These are phyloP conservation scores for Haliclystus octoradiatus DNA, from an alignment of 30 jellyfish, hydroid and myxozoan species.

Conservation along the genomic window DNA sequence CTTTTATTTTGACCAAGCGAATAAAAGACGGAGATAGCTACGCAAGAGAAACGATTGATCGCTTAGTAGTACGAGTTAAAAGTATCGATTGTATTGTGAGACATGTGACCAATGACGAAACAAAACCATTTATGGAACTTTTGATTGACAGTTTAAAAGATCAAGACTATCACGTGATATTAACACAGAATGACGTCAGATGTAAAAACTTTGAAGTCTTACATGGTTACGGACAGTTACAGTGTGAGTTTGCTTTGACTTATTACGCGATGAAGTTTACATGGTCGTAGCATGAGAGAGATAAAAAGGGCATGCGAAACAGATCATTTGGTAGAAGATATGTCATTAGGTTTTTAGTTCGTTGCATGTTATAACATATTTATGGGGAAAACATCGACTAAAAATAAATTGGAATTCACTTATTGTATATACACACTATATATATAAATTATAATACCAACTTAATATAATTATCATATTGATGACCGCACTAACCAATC, in stretches of 20 bases:
- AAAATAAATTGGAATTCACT: too few species aligned
- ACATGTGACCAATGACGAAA: conserved; percentile 17
- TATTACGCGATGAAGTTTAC: conserved; percentile 17
- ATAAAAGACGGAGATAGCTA: conserved; percentile 14
- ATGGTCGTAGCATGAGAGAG: conserved; percentile 21
- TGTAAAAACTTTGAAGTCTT: conserved; percentile 18
- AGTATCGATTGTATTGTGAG: conserved; percentile 11
- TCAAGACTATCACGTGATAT: conserved; percentile 14
- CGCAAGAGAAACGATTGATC: conserved; percentile 23
- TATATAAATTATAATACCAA: too few species aligned
- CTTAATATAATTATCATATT: too few species aligned
- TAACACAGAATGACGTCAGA: conserved; percentile 19
- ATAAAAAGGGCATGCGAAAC: too few species aligned
- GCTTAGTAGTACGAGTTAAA: conserved; percentile 10
- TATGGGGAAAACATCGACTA: too few species aligned
- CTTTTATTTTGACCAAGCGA: conserved; percentile 10
- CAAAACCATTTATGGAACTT: conserved; percentile 19
- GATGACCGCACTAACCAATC: too few species aligned
- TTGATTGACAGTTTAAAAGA: conserved; percentile 12
- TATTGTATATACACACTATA: too few species aligned
- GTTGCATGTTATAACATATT: too few species aligned
- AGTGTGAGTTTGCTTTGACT: conserved; percentile 13
- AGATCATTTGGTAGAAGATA: too few species aligned
- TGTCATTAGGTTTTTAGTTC: too few species aligned
- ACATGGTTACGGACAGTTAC: conserved; percentile 24